Evolutionary conservation across 1,140 invertebrate genomes (phyloP).

Genomic region (Drosophila sturtevanti): DNA sequence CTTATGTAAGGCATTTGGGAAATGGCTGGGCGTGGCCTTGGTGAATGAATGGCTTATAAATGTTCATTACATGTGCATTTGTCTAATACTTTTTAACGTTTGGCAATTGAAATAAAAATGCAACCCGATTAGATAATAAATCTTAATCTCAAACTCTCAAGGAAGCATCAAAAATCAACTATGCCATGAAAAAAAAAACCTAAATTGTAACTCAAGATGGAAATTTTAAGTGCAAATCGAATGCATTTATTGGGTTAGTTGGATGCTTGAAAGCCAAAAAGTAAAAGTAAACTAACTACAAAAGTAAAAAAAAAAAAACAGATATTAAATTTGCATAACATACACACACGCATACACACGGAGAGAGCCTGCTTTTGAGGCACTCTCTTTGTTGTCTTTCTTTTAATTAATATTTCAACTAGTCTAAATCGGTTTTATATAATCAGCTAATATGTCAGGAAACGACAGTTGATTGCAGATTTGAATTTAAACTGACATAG

Average conservation of each 20-base stretch:
- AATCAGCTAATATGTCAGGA: constrained; percentile 6
- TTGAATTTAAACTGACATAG: neutral
- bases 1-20: constrained; percentile 4
- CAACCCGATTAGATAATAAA: constrained; percentile 1
- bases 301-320: neutral
- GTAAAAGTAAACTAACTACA: constrained; percentile 10
- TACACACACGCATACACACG: neutral
- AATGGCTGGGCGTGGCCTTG: neutral
- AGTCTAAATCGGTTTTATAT: constrained; percentile 3
- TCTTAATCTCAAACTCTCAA: neutral
- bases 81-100: neutral
- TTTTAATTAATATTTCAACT: constrained; percentile 7
- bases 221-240: neutral
- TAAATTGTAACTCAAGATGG: neutral
- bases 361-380: neutral
- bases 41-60: neutral
- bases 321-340: constrained; percentile 5
- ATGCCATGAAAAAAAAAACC: neutral
- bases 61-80: neutral
- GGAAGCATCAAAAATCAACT: neutral
- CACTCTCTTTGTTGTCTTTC: neutral
- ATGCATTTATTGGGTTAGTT: constrained; percentile 9
- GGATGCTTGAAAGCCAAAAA: constrained; percentile 8
- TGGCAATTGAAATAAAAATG: neutral
- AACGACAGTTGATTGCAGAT: neutral